Evolutionary conservation across 2,888 invertebrate species (phyloP).

Genomic region (Chrysopilus asiliformis): DNA sequence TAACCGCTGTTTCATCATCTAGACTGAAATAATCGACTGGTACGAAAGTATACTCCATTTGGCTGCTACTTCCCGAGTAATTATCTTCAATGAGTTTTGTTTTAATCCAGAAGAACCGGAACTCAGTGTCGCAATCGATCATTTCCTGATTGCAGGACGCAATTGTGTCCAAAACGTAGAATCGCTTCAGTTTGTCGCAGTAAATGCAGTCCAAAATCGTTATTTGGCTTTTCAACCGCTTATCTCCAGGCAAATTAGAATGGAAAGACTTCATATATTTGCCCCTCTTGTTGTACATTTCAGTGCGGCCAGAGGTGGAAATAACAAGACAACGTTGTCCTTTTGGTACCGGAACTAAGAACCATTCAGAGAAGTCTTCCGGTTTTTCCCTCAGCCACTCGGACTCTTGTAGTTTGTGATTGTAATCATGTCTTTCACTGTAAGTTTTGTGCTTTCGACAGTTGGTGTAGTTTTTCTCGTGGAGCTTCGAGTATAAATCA

Average conservation of each 20-base stretch:
- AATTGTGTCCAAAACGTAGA: constrained; percentile 67
- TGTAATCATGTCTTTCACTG: constrained; percentile 14
- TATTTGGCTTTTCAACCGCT: constrained; percentile 13
- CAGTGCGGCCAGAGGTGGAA: constrained; percentile 53
- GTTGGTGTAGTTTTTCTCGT: constrained; percentile 1
- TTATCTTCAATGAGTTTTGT: constrained; percentile 52
- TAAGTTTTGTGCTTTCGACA: constrained; percentile 8
- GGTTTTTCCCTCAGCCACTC: constrained; percentile 91
- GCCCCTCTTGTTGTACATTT: constrained; percentile 53
- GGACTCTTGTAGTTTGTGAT: constrained; percentile 62
- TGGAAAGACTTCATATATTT: constrained; percentile 40
- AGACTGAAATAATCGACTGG: constrained; percentile 23
- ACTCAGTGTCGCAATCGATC: constrained; percentile 43
- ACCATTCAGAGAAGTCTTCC: constrained; percentile 59
- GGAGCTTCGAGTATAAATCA: constrained; percentile 9
- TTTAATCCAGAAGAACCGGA: constrained; percentile 72
- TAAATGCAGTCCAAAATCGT: constrained; percentile 72
- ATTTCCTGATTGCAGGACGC: constrained; percentile 27
- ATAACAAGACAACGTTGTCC: constrained; percentile 74
- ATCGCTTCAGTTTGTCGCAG: constrained; percentile 42
- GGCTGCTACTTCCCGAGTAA: constrained; percentile 11
- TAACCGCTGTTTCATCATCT: constrained; percentile 20
- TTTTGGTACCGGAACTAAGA: constrained; percentile 65
- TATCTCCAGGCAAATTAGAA: constrained; percentile 26
- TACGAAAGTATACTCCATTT: constrained; percentile 21